These are phyloP conservation scores for Lepisosteus osseus DNA, from an alignment of 2,113 vertebrate genomes.

Conservation along the genomic window DNA sequence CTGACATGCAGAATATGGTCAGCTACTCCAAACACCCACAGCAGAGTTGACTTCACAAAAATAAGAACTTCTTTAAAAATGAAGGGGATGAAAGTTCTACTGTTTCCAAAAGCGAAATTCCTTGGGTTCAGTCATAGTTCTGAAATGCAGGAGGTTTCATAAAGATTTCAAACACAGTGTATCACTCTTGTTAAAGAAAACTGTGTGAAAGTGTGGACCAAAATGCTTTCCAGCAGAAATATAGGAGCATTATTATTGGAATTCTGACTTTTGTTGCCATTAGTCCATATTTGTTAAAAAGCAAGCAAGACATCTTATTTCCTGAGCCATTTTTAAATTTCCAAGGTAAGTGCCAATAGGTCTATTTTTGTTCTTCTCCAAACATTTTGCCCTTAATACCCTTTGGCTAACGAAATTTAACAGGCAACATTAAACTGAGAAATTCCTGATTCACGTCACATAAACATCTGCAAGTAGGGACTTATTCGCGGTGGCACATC, in stretches of 20 bases:
- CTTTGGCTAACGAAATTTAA: background rate
- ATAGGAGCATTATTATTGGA: no score
- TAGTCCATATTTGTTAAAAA: no score
- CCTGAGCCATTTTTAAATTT: no score
- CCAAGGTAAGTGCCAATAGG: background rate
- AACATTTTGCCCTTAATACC: background rate
- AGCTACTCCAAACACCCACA: conserved; percentile 71
- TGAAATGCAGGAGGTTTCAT: background rate
- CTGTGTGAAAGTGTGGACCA: background rate
- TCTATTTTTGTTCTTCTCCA: background rate
- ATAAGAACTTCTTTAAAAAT: conserved; percentile 14
- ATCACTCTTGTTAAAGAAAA: background rate
- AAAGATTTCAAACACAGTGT: background rate
- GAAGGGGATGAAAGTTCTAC: conserved; percentile 14
- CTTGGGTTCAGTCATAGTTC: background rate
- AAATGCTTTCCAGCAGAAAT: no score
- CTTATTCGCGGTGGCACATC: no score
- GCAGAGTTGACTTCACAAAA: conserved; percentile 64
- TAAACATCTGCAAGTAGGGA: background rate
- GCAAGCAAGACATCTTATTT: no score
- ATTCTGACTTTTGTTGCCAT: no score
- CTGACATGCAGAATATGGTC: conserved; percentile 80
- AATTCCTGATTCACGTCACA: background rate
- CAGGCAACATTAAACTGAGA: no score
- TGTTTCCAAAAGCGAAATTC: conserved; percentile 10